Base-by-base conservation (phyloP, 2,113 vertebrate species). In the Daubentonia madagascariensis region DNA sequence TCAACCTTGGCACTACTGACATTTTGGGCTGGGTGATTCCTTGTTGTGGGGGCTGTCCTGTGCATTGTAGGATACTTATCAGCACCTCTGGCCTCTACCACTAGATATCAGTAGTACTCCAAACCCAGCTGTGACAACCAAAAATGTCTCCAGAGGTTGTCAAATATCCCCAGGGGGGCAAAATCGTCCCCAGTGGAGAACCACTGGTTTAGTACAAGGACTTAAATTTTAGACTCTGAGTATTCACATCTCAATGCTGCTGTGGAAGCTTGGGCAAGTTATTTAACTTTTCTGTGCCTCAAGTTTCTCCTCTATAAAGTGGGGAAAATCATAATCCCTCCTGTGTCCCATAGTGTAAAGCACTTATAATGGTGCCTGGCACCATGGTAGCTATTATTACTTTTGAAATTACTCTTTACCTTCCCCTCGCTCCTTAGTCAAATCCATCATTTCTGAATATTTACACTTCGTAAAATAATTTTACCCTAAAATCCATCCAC, bases 1-100 rank as follows among this genome's bases (percentile, higher is more conserved):
- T 13, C 22, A 22, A 7, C 3, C 45, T 8, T 0, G 10, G 17
- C 2, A 22, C 25, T 17, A 0, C 13, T 22, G 35, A 6, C 35
- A 30, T 8, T 1, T 1, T 1, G 16, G 8, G 22, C n/a, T 8
- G 5, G 40, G 20, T 23, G 0, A 20, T 37, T 2, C 13, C 1
- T 16, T 43, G 25, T 2, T 5, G 1, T 70, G 40, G 32, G 37
- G 37, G 25, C 18, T 52, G 4, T 8, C 52, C 14, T 35, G 35
- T 6, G 59, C 45, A 16, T 17, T 25, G 12, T 0, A 23, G 2
- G 25, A 10, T 6, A 6, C 14, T 37, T 32, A 43, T 4, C 52
- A 86, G 40, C 9, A 67, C 6, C 43, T 30, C 43, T 57, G 50
- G n/a, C 18, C 30, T 90, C 57, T 11, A 10, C 8, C 61, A n/a